Percentiles rank a stretch among this genome's conserved stretches.
Evolutionary conservation across 2,113 vertebrate species (phyloP).

Genomic region (Cephalophus harveyi): DNA sequence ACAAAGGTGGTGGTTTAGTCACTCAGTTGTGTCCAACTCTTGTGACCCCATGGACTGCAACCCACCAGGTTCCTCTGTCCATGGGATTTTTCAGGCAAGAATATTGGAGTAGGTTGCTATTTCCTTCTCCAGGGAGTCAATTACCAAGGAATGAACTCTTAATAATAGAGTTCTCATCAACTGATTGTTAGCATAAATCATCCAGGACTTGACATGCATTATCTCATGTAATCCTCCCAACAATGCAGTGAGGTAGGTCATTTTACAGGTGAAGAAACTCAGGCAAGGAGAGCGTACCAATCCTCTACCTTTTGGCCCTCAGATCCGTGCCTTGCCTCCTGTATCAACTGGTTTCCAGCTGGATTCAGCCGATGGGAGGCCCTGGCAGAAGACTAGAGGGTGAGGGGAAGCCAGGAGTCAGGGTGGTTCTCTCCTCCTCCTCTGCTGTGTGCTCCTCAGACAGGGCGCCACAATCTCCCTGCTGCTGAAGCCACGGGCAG

Average conservation of each 20-base stretch:
- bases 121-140: neutral
- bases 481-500: neutral
- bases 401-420: neutral
- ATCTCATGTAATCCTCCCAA: neutral
- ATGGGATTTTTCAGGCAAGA: neutral
- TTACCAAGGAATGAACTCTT: neutral
- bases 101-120: neutral
- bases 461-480: neutral
- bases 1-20: neutral
- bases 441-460: neutral
- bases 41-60: neutral
- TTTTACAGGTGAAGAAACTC: neutral
- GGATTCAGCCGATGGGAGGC: neutral
- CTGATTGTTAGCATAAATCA: neutral
- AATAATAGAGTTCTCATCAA: neutral
- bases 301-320: rapidly evolving
- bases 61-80: neutral
- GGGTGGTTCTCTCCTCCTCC: neutral
- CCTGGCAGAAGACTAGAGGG: neutral
- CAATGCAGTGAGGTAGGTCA: rapidly evolving
- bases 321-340: neutral
- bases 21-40: neutral
- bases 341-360: neutral
- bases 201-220: neutral
- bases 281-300: rapidly evolving